A percentile compares a stretch with the other conserved stretches of the same genome.
Conservation (phyloP, 2,888 invertebrate genomes). For the Cheilosia vernalis region DNA sequence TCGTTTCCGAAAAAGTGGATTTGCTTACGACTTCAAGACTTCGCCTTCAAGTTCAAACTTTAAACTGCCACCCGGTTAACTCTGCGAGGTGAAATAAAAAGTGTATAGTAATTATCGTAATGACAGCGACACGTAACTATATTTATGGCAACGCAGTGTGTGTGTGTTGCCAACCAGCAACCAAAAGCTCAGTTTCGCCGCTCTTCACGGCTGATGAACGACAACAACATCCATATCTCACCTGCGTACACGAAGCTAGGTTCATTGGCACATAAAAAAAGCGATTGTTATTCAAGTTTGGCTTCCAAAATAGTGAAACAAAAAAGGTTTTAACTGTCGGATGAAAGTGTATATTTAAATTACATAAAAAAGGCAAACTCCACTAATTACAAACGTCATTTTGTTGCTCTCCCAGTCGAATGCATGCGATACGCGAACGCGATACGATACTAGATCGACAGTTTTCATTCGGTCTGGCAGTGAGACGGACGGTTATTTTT, state of each 20-base stretch:
- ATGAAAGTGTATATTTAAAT: slow-evolving; percentile 63
- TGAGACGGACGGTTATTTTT: slow-evolving; percentile 52
- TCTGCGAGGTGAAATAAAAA: neutral
- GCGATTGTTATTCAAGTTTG: slow-evolving; percentile 31
- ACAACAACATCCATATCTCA: slow-evolving; percentile 8
- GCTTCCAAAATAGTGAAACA: slow-evolving; percentile 25
- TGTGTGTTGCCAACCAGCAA: no score
- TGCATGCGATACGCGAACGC: slow-evolving; percentile 48
- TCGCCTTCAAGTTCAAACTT: slow-evolving; percentile 13
- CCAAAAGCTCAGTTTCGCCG: slow-evolving; percentile 11
- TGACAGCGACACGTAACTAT: neutral
- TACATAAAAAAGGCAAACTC: slow-evolving; percentile 38
- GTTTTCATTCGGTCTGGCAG: slow-evolving; percentile 63
- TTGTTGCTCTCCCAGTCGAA: slow-evolving; percentile 33
- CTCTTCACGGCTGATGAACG: slow-evolving; percentile 16
- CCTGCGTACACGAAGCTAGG: slow-evolving; percentile 15
- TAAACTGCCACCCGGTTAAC: neutral
- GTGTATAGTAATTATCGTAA: neutral
- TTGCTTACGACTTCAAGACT: neutral
- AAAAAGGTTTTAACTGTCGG: slow-evolving; percentile 21
- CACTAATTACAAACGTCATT: slow-evolving; percentile 49
- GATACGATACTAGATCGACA: slow-evolving; percentile 32
- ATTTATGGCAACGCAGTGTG: no score
- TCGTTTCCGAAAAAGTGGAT: neutral
- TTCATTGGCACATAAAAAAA: slow-evolving; percentile 1